These are phyloP conservation scores for Cettia cetti DNA, from an alignment of 2,113 vertebrate genomes.

Conservation along the genomic window DNA sequence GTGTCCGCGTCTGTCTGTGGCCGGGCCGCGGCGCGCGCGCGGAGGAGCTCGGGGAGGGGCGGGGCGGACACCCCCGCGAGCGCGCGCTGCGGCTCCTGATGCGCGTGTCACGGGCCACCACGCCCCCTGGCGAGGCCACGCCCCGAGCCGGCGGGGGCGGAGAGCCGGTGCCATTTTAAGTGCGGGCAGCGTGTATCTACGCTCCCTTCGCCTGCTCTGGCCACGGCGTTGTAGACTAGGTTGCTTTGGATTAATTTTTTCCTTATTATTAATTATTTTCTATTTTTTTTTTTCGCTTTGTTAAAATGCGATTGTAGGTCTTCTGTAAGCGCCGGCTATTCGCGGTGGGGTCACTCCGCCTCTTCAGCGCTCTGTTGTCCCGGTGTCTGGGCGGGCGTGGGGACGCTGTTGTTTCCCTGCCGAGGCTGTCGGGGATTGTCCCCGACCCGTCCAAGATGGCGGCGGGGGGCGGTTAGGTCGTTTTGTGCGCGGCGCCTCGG, in stretches of 20 bases:
- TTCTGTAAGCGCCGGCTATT: fast-evolving
- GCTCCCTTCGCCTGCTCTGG: fast-evolving
- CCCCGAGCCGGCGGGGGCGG: not conserved
- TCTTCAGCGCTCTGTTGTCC: fast-evolving
- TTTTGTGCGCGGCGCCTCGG: fast-evolving
- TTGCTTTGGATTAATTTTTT: fast-evolving
- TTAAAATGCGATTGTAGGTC: fast-evolving
- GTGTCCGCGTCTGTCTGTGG: no score
- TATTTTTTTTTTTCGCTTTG: fast-evolving
- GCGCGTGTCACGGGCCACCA: not conserved
- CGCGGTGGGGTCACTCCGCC: fast-evolving
- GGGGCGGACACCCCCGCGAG: not conserved
- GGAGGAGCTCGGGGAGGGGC: no score
- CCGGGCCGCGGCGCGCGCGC: no score
- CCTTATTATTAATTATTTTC: not conserved
- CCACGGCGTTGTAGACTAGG: fast-evolving
- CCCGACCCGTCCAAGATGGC: not conserved
- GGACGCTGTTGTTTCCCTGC: not conserved
- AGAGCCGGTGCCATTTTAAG: not conserved
- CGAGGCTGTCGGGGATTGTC: fast-evolving
- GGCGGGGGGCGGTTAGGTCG: fast-evolving
- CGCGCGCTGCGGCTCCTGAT: not conserved
- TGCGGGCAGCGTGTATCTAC: fast-evolving
- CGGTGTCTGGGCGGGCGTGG: fast-evolving
- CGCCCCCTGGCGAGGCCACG: not conserved